phyloP scores from a whole-genome alignment of 2,888 invertebrate species.

The Axea sp. region DNA sequence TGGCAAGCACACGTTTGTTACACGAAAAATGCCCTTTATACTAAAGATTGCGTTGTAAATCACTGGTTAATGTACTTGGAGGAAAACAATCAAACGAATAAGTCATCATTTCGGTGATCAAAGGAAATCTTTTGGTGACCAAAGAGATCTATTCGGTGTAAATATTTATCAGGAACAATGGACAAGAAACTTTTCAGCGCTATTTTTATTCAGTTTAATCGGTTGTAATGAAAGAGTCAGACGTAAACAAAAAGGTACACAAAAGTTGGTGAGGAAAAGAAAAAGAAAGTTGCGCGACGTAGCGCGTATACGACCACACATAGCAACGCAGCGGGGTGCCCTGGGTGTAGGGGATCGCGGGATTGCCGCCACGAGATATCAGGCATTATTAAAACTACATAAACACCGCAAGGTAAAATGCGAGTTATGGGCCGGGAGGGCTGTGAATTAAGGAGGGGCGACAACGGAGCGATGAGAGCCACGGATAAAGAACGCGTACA shows the following conservation, averaged over 20 bases:
- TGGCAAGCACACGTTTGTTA: too few relatives aligned
- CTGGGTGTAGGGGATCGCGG: constrained; percentile 65
- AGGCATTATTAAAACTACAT: constrained; percentile 79
- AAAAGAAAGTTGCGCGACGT: constrained; percentile 57
- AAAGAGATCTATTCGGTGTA: too few relatives aligned
- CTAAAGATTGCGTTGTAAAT: too few relatives aligned
- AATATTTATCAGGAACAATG: constrained; percentile 32
- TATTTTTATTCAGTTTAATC: constrained; percentile 47
- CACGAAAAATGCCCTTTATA: too few relatives aligned
- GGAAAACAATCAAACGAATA: too few relatives aligned
- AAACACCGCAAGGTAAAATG: constrained; percentile 75
- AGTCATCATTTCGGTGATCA: constrained; percentile 17
- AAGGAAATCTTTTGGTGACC: too few relatives aligned
- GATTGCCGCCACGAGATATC: constrained; percentile 72
- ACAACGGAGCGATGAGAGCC: constrained; percentile 70
- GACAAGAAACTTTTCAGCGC: constrained; percentile 12
- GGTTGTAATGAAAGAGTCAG: constrained; percentile 53
- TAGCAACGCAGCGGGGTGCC: constrained; percentile 65
- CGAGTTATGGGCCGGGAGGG: constrained; percentile 74
- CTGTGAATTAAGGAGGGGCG: constrained; percentile 76
- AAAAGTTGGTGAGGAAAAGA: constrained; percentile 55
- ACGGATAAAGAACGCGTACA: constrained; percentile 68
- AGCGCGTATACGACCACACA: constrained; percentile 65
- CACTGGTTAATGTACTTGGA: too few relatives aligned
- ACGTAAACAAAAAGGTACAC: constrained; percentile 33